Evolutionary conservation across 2,797 vertebrate species (phyloP), one percentile per base, ranked within the genome.

Genomic region (Tangara arthus): DNA sequence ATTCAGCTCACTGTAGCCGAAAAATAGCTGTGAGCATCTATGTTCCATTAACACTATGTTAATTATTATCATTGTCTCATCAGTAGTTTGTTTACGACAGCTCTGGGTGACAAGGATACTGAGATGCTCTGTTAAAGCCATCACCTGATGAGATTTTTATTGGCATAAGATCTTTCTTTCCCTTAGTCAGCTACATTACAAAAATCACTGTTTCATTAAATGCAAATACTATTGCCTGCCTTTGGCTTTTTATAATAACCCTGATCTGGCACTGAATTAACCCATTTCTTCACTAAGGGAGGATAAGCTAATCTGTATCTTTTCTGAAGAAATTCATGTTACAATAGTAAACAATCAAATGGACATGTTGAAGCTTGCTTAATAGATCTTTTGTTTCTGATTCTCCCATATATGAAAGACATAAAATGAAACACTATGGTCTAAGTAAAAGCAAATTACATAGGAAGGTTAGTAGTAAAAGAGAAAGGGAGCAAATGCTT

Each of bases 21-120:
- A 97, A 98, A 97, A 98, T 97, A 98, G 95, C 95, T 97, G 84
- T 90, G 93, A 97, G 91, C 69, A 23, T 97, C 95, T 96, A 95
- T 95, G 77, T 95, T 96, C 96, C 96, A 98, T 97, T 97, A 98
- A 94, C 94, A 94, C 94, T 90, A 76, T 89, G 97, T 94, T 98
- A 98, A 98, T 98, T 98, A 98, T 97, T 98, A 97, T 98, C 97
- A 98, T 98, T 97, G 98, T 98, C 97, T 98, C 97, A 97, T 98
- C 98, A 98, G 95, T 69, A 93, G 94, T 97, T 97, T 98, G 97
- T 98, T 98, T 98, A 97, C 34, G 46, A 97, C 97, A 97, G 96
- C 92, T 97, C 96, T 96, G 94, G 97, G 94, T 98, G 97, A 98
- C 97, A 98, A 94, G 83, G 96, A 96, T 97, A 96, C 95, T 94